phyloP scores from a whole-genome alignment of 2,888 invertebrate genomes.

The Microctonus aethiopoides region DNA sequence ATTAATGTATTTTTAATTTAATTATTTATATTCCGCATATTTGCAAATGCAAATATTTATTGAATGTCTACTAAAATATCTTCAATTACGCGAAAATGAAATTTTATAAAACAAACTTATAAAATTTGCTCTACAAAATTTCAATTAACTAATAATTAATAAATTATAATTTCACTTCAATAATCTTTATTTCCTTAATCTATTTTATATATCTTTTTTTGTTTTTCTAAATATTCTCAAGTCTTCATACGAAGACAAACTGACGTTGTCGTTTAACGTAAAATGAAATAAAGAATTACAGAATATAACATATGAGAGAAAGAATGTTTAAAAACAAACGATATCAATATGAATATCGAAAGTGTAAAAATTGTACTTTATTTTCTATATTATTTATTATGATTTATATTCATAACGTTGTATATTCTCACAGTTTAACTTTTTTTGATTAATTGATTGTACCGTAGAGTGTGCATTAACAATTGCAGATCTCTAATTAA shows the following conservation, averaged over 20 bases:
- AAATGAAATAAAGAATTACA: conserved; percentile 25
- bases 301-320: conserved; percentile 30
- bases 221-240: background rate
- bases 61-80: background rate
- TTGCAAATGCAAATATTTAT: background rate
- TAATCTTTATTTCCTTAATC: background rate
- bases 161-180: background rate
- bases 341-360: conserved; percentile 49
- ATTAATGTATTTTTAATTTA: too few relatives aligned
- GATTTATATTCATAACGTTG: conserved; percentile 50
- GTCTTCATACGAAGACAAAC: conserved; percentile 20
- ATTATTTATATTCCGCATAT: background rate
- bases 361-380: conserved; percentile 52
- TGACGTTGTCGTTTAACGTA: conserved; percentile 26
- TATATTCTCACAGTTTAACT: conserved; percentile 50
- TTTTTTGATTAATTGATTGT: conserved; percentile 33
- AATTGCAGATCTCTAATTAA: conserved; percentile 20
- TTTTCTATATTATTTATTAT: conserved; percentile 46
- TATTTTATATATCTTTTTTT: background rate
- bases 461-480: conserved; percentile 33
- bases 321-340: conserved; percentile 49
- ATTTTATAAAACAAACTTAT: background rate
- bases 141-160: background rate
- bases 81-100: background rate
- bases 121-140: background rate